Conservation (phyloP, 2,797 vertebrate species). For the Phoebastria nigripes region DNA sequence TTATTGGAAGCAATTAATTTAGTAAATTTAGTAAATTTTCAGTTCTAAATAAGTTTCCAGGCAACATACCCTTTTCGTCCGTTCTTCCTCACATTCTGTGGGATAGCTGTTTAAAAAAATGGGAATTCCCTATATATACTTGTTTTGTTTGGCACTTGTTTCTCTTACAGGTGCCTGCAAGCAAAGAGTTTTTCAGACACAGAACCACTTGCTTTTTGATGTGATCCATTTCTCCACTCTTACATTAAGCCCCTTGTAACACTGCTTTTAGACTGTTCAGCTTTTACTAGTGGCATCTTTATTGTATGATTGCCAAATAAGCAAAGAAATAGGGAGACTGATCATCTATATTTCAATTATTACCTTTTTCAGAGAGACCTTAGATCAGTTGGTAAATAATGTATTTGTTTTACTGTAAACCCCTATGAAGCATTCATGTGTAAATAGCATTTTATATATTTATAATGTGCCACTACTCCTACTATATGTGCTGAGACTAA, state of each 20-base stretch:
- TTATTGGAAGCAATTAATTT: neutral
- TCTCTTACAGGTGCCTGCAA: neutral
- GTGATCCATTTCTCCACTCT: neutral
- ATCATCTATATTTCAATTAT: neutral
- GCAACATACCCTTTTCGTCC: neutral
- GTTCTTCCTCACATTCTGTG: neutral
- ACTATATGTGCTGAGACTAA: neutral
- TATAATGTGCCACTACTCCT: neutral
- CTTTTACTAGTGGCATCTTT: neutral
- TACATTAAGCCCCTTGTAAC: neutral
- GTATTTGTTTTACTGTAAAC: neutral
- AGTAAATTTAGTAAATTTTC: neutral
- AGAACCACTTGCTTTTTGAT: neutral
- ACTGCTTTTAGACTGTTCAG: neutral
- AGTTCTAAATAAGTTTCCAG: neutral
- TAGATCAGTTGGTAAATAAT: neutral
- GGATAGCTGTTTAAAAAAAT: neutral
- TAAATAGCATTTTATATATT: slow-evolving; percentile 33
- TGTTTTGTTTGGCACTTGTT: neutral
- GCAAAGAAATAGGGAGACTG: neutral
- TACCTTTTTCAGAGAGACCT: neutral
- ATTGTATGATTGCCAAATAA: neutral
- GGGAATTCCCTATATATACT: neutral
- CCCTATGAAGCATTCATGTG: neutral
- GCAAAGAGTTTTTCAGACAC: neutral